Conservation (phyloP, 2,113 vertebrate genomes). For the Smithornis capensis region DNA sequence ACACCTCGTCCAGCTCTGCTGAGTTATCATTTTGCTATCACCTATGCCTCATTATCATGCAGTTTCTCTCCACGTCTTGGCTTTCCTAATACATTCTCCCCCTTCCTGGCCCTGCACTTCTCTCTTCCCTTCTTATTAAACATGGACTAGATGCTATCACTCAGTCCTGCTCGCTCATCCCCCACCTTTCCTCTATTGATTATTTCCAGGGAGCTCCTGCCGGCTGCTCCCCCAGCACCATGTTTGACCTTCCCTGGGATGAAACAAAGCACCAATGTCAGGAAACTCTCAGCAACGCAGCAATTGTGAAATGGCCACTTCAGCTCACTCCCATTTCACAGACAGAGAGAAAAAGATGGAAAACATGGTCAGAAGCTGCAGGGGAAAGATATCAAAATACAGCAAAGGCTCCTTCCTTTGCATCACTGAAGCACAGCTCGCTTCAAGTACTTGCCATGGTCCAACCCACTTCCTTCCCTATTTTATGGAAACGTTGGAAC, state of each 20-base stretch:
- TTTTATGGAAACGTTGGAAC: neutral
- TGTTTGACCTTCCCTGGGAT: neutral
- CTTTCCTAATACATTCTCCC: neutral
- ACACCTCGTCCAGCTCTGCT: constrained; percentile 35
- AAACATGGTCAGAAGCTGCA: neutral
- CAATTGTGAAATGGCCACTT: neutral
- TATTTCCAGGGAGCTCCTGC: neutral
- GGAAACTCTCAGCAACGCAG: neutral
- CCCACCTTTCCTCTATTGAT: neutral
- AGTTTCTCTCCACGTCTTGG: neutral
- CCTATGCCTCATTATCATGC: constrained; percentile 28
- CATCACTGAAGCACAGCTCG: neutral
- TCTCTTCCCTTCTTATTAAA: constrained; percentile 39
- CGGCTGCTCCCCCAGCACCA: neutral
- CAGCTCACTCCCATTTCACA: constrained; percentile 7
- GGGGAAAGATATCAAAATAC: neutral
- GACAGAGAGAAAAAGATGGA: neutral
- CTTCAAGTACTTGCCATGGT: neutral
- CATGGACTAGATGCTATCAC: neutral
- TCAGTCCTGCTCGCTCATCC: neutral
- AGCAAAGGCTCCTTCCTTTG: neutral
- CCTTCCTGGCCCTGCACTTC: neutral
- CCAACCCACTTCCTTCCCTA: neutral
- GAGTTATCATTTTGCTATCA: constrained; percentile 47
- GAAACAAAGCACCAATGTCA: constrained; percentile 31